Percentiles rank a stretch among this genome's conserved stretches.
These are phyloP conservation scores for Echiichthys vipera DNA, from an alignment of 2,797 vertebrate genomes.

Conservation along the genomic window DNA sequence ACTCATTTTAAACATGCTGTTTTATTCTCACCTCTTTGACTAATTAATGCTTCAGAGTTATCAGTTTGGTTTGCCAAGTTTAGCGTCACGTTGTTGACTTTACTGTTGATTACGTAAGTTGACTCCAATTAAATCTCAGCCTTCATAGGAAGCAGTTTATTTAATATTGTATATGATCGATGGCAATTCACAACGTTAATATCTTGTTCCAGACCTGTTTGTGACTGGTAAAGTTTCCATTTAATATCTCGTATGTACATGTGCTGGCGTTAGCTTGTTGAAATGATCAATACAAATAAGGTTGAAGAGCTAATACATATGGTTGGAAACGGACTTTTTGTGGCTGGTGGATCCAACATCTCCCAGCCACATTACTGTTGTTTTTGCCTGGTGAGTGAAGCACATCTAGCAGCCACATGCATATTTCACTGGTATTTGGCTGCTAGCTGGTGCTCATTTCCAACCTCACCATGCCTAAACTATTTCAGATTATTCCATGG, in stretches of 20 bases:
- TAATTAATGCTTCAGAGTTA: not conserved
- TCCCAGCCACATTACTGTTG: too few species aligned
- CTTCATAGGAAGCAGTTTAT: not conserved
- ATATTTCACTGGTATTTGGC: too few species aligned
- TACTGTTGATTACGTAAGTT: conserved; percentile 59
- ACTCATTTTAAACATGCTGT: not conserved
- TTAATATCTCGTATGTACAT: not conserved
- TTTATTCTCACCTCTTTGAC: not conserved
- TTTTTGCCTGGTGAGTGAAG: too few species aligned
- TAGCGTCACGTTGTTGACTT: not conserved
- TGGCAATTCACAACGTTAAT: not conserved
- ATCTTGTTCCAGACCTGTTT: not conserved
- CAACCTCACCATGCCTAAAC: not conserved
- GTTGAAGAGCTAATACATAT: not conserved
- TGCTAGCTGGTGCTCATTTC: too few species aligned
- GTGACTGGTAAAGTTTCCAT: not conserved
- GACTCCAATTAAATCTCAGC: conserved; percentile 38
- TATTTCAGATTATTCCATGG: not conserved
- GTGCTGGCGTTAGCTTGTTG: not conserved
- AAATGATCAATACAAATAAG: not conserved
- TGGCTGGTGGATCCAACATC: too few species aligned
- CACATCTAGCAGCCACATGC: too few species aligned
- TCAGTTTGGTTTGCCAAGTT: not conserved
- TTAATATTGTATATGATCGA: not conserved
- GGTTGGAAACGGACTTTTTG: too few species aligned